Base-by-base conservation (phyloP, 2,888 invertebrate species). In the Stratiomys singularior region DNA sequence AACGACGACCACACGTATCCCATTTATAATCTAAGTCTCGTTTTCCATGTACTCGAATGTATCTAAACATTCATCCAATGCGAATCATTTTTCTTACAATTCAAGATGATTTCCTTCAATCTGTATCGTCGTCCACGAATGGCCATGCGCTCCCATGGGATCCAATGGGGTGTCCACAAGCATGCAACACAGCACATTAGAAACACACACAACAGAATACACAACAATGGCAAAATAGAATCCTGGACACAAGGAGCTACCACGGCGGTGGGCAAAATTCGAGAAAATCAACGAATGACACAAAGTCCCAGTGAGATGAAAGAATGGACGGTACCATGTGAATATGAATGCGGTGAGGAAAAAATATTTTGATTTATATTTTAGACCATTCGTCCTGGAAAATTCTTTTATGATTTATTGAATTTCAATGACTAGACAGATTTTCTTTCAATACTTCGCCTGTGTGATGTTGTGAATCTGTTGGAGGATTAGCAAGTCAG, bases 321-420 rank as follows among this genome's bases (percentile, higher is more conserved):
- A 37, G n/a, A 21, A 13, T 30, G 30, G 23, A n/a, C 47, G 69
- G 15, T 13, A n/a, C 15, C 69, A 69, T 47, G 69, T 69, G 30
- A 69, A 69, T 69, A 69, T 69, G 47, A 25, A 47, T 21, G 25
- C 21, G 21, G 30, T 44, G 21, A 7, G 30, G 69, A 23, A 69
- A 69, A 47, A 69, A 69, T 72, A 56, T 72, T 72, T 72, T 72
- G 72, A 72, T 72, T 72, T 72, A 72, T 72, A 25, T 69, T 46
- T 69, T 23, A 69, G 46, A 69, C 46, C 69, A 69, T n/a, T 46
- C 21, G 27, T 69, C 4, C 25, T 25, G 47, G 25, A 69, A 25
- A 47, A 47, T 69, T 47, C 15, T 66, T 66, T 66, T 69, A 69
- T 72, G 72, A 72, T 72, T 72, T 72, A 72, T 72, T 72, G 30